Evolutionary conservation across 2,888 invertebrate species (phyloP), one percentile per base, ranked within the genome.

Genomic region (Agrochola macilenta): DNA sequence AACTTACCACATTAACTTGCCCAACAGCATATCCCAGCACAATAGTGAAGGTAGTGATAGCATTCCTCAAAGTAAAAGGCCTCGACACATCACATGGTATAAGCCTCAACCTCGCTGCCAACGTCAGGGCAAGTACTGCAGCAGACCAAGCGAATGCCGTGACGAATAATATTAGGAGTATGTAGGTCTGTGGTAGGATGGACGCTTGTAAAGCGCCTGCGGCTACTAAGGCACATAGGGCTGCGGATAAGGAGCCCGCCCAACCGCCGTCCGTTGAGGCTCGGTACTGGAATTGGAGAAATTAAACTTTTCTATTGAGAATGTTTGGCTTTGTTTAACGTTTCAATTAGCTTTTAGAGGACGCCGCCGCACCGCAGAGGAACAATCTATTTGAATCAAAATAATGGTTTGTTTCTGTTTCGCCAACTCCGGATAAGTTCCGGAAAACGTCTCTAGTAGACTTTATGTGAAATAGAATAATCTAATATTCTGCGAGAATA

Each of bases 101-200:
- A 95, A 98, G 98, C 91, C 98, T 97, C 69, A 99, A 95, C 78
- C 99, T 97, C 0, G 98, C 98, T 11, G 99, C 99, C 72, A 99
- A 95, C 3, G 99, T 97, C 58, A 99, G 94, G 95, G 99, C 99
- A 65, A 99, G 97, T 52, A 99, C 98, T 52, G 98, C 98, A 2
- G 99, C 98, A 57, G 99, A 98, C 99, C 99, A 99, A 14, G 98
- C 98, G 94, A 99, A 99, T 9, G 99, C 98, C 30, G 98, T 98
- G 68, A 99, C 97, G 94, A 99, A 99, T 83, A 99, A 96, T 73
- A 99, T 97, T 76, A 99, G 95, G 30, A 99, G 97, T 84, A 99
- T 98, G 65, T 98, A 97, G 5, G 99, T 99, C 90, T 98, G 97
- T 17, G 99, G 99, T 71, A 99, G 95, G 70, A 99, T 98, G 26